phyloP scores from a whole-genome alignment of 2,113 vertebrate genomes.

The Nyctereutes procyonoides region DNA sequence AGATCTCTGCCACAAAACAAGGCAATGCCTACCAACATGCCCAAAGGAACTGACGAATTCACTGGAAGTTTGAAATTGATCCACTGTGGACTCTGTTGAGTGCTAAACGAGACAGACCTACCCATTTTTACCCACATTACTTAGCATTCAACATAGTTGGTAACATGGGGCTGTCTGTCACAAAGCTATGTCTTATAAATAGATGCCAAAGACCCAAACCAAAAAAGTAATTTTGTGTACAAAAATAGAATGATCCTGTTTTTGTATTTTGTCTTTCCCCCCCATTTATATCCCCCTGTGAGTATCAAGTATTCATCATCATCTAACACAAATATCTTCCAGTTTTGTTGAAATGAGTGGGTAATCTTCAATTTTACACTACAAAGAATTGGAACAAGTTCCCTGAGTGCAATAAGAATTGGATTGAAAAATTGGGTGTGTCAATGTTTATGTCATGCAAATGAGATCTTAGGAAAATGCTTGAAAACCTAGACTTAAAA shows the following conservation, averaged over 20 bases:
- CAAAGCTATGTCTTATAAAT: background rate
- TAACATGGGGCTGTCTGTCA: background rate
- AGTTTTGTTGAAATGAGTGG: slow-evolving; percentile 39
- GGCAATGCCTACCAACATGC: background rate
- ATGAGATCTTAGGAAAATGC: slow-evolving; percentile 74
- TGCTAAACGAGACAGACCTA: background rate
- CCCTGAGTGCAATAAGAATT: background rate
- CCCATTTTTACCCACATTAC: background rate
- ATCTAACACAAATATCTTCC: background rate
- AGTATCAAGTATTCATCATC: background rate
- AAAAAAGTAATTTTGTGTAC: background rate
- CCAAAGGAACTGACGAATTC: background rate
- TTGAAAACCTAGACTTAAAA: slow-evolving; percentile 58
- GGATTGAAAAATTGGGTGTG: slow-evolving; percentile 61
- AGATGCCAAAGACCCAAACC: background rate
- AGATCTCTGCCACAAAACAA: background rate
- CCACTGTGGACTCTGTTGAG: background rate
- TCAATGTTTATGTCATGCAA: slow-evolving; percentile 68
- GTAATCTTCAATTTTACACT: slow-evolving; percentile 52
- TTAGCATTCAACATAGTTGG: background rate
- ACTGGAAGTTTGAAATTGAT: background rate
- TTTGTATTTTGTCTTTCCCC: background rate
- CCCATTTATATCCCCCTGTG: background rate
- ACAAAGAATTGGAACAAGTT: background rate
- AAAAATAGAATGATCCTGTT: slow-evolving; percentile 1